phyloP scores from a whole-genome alignment of 2,113 vertebrate species.

The Sorex fumeus region DNA sequence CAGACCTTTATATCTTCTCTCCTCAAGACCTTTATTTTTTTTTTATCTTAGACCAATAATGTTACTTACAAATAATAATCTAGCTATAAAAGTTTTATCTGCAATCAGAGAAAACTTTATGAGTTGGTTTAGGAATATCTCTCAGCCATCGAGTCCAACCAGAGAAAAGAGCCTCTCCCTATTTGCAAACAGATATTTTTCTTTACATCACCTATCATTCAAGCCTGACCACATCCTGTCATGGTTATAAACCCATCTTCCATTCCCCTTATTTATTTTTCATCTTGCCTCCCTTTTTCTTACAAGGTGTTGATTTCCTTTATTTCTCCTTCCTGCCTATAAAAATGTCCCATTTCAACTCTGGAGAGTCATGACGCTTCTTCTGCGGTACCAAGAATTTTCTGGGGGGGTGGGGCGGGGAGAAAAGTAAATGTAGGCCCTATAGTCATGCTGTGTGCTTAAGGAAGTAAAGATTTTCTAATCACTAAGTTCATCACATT shows the following conservation, averaged over 20 bases:
- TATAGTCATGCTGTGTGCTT: not conserved
- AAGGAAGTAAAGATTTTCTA: not conserved
- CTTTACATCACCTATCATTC: not conserved
- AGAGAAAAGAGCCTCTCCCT: slow-evolving; percentile 45
- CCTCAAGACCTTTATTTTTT: not conserved
- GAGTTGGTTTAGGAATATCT: not conserved
- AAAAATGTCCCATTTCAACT: not conserved
- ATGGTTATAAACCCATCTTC: not conserved
- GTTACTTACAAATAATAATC: slow-evolving; percentile 55
- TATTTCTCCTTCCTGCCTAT: not conserved
- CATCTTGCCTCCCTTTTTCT: not conserved
- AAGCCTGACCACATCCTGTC: not conserved
- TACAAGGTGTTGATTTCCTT: not conserved
- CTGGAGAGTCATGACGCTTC: not conserved
- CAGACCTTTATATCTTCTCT: slow-evolving; percentile 65
- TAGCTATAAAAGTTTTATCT: slow-evolving; percentile 75
- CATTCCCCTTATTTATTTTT: not conserved
- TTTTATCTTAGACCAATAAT: slow-evolving; percentile 30
- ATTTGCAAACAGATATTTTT: slow-evolving; percentile 66
- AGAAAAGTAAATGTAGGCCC: not conserved
- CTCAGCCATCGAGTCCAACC: too few species aligned
- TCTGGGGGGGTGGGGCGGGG: not conserved
- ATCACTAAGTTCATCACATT: not conserved
- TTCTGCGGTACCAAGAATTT: not conserved
- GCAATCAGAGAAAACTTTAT: rapidly evolving